Evolutionary conservation across 2,113 vertebrate genomes (phyloP), one percentile per base, ranked within the genome.

Genomic region (Rhagologus leucostigma): DNA sequence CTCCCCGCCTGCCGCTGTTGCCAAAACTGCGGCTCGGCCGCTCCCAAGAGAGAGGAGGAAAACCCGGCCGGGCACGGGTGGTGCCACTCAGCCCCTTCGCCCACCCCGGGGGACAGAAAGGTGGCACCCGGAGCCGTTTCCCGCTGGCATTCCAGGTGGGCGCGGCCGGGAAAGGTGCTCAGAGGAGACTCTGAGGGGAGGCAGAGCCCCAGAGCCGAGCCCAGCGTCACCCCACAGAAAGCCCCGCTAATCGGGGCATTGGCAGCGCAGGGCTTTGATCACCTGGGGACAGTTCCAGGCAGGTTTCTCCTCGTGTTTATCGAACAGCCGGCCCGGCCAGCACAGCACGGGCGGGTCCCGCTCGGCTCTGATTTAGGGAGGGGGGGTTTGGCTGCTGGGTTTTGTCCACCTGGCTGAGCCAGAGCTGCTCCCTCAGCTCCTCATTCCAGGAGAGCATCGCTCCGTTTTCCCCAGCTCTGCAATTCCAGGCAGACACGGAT

Each of bases 371-470:
- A 3, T 3, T 63, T 17, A 8, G 1, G 1, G 29, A 12, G 4
- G 26, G 13, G 10, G 29, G 19, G 3, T 11, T 29, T 16, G 53
- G 57, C 17, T 3, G 46, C 39, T 3, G 1, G 3, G 15, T 1
- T 49, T 65, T 37, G 35, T 12, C 47, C 29, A 0, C 68, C 64
- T 0, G 2, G 44, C 67, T 37, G 35, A 4, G 39, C 7, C 56
- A 4, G 13, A 26, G 73, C 83, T 12, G 62, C 47, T 75, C 65
- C 75, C 44, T n/a, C 41, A 2, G 29, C 69, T 65, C 23, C 62
- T 35, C 5, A 2, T 1, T 1, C 81, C 60, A 32, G 46, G 14
- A 5, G 8, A 44, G 1, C 2, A 0, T 30, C 2, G 2, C n/a
- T 32, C 10, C 5, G 0, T 13, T 7, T 7, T 10, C 67, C 68